Percentiles rank a stretch among this genome's conserved stretches.
phyloP scores from a whole-genome alignment of 2,113 vertebrate genomes.

The Amazona guildingii region DNA sequence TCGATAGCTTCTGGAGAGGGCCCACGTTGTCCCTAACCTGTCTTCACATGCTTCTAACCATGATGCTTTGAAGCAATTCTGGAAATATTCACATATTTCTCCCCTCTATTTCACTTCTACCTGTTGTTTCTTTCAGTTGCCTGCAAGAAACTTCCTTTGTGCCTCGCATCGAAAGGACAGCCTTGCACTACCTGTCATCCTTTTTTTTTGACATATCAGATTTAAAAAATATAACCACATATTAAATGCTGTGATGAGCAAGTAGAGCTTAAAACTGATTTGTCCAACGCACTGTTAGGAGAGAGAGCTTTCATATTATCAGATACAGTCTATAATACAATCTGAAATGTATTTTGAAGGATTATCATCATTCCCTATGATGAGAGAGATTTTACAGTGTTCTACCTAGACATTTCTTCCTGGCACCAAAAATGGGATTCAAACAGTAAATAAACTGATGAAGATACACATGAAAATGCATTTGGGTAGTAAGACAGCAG shows the following conservation, averaged over 20 bases:
- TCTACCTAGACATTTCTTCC: not conserved
- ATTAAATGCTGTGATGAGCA: not conserved
- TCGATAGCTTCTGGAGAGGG: too few relatives aligned
- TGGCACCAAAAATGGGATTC: not conserved
- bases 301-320: not conserved
- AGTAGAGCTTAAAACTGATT: not conserved
- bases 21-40: too few relatives aligned
- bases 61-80: not conserved
- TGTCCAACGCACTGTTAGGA: not conserved
- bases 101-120: not conserved
- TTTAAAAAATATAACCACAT: not conserved
- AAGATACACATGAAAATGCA: not conserved
- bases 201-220: not conserved
- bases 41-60: not conserved
- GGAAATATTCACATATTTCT: not conserved
- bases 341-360: not conserved
- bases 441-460: conserved; percentile 32
- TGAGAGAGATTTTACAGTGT: not conserved
- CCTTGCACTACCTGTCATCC: not conserved
- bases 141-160: not conserved
- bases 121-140: not conserved
- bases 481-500: not conserved
- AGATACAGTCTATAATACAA: not conserved
- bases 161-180: not conserved
- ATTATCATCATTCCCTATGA: conserved; percentile 14